Evolutionary conservation across 2,888 invertebrate genomes (phyloP).

Genomic region (Ptilodon capucinus): DNA sequence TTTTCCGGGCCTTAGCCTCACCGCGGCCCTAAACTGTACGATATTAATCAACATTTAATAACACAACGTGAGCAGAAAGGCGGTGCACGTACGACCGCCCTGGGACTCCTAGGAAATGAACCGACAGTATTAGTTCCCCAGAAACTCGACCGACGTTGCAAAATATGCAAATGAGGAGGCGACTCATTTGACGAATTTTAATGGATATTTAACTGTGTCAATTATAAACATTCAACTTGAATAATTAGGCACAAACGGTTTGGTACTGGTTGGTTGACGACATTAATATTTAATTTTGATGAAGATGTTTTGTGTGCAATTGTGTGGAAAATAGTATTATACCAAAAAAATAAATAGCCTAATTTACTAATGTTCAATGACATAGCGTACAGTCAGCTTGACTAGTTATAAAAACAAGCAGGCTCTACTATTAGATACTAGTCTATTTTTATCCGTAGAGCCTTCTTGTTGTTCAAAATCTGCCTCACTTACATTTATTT

Average conservation of each 20-base stretch:
- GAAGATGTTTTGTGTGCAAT: conserved; percentile 41
- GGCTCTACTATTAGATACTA: too few species aligned
- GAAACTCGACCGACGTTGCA: conserved; percentile 60
- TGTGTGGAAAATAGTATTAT: not conserved
- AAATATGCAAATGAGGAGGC: conserved; percentile 76
- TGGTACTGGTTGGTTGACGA: conserved; percentile 30
- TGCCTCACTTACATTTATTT: too few species aligned
- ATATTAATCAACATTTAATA: conserved; percentile 80
- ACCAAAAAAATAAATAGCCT: not conserved
- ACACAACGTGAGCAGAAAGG: conserved; percentile 58
- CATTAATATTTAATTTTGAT: conserved; percentile 46
- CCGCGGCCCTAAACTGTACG: conserved; percentile 57
- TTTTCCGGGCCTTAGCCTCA: conserved; percentile 41
- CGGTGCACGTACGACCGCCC: conserved; percentile 55
- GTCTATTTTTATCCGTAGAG: too few species aligned
- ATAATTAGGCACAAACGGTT: conserved; percentile 45
- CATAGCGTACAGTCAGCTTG: too few species aligned
- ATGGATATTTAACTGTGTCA: conserved; percentile 75
- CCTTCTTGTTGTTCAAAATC: too few species aligned
- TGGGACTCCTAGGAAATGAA: conserved; percentile 73
- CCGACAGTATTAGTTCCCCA: conserved; percentile 55
- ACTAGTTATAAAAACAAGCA: too few species aligned
- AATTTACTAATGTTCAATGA: too few species aligned
- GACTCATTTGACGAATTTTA: conserved; percentile 78
- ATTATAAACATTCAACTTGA: conserved; percentile 68